Evolutionary conservation across 2,888 invertebrate genomes (phyloP), one percentile per base, ranked within the genome.

Genomic region (Zelleria hepariella): DNA sequence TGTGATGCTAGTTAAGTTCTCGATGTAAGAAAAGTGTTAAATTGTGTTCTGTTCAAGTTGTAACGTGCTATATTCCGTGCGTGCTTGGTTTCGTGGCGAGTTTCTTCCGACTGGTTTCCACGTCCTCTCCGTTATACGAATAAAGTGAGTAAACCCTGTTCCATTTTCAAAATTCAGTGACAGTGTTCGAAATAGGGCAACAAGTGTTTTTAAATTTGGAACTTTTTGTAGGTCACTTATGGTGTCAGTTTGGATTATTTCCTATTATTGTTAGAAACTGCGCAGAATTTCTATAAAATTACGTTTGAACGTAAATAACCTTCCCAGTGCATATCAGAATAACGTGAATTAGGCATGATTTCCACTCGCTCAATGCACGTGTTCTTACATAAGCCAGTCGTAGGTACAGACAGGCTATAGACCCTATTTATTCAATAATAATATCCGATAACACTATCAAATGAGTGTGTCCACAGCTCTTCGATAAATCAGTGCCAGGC

Each of bases 1-100:
- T 78, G 81, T 86, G 78, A 72, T 81, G 80, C 80, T 78, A 75
- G 77, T 75, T 75, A 70, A 58, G 26, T 75, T 66, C 72, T 78
- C 82, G 71, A 72, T 73, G 70, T 78, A 73, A 73, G 75, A 74
- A 74, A 80, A 80, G 87, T 86, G 86, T 42, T 42, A 79, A 78
- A 72, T 70, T 70, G 68, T 80, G 86, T 86, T 85, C 73, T 79
- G 86, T 86, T 85, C 73, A 73, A 80, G 80, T 78, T 83, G 77
- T 27, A 51, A 54, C 47, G 47, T 59, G 51, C 8, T n/a, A 26
- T 27, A 26, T 27, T 76, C 71, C 78, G 82, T 83, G 84, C 80
- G 80, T 84, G 82, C n/a, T 80, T 78, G 71, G 68, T 73, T 73
- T 74, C 77, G 81, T 82, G 79, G 76, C 77, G 76, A 73, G 79